Evolutionary conservation across 2,113 vertebrate genomes (phyloP).

Genomic region (Phyllopteryx taeniolatus): DNA sequence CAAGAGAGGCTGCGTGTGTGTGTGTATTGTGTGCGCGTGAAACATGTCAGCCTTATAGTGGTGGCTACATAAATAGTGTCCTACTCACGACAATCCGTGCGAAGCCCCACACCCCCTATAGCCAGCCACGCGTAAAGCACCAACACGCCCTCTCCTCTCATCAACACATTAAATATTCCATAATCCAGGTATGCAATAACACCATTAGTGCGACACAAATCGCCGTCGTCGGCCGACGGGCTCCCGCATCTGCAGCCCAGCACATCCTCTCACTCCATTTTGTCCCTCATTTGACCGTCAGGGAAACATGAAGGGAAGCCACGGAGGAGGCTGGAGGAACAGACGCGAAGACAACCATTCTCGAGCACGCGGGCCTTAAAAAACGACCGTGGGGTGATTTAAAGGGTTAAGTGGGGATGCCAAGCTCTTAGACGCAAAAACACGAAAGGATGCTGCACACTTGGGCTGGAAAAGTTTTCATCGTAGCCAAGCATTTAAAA

Average conservation of each 20-base stretch:
- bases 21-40: slow-evolving; percentile 13
- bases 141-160: slow-evolving; percentile 25
- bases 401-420: not conserved
- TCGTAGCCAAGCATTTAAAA: slow-evolving; percentile 22
- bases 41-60: slow-evolving; percentile 44
- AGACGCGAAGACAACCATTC: slow-evolving; percentile 21
- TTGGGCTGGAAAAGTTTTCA: slow-evolving; percentile 45
- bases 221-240: slow-evolving; percentile 7
- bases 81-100: slow-evolving; percentile 47
- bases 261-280: slow-evolving; percentile 59
- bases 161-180: slow-evolving; percentile 53
- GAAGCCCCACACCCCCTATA: slow-evolving; percentile 22
- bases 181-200: slow-evolving; percentile 48
- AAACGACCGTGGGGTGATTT: slow-evolving; percentile 3
- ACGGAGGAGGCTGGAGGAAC: slow-evolving; percentile 42
- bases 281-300: slow-evolving; percentile 45
- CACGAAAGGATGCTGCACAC: slow-evolving; percentile 15
- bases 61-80: slow-evolving; percentile 36
- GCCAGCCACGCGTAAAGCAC: slow-evolving; percentile 47
- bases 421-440: not conserved
- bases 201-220: slow-evolving; percentile 31
- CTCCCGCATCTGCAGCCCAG: slow-evolving; percentile 20
- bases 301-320: slow-evolving; percentile 34
- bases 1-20: slow-evolving; percentile 31
- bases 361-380: slow-evolving; percentile 39